A percentile compares a stretch with the other conserved stretches of the same genome.
phyloP scores from a whole-genome alignment of 2,113 vertebrate genomes.

The Micronycteris hirsuta region DNA sequence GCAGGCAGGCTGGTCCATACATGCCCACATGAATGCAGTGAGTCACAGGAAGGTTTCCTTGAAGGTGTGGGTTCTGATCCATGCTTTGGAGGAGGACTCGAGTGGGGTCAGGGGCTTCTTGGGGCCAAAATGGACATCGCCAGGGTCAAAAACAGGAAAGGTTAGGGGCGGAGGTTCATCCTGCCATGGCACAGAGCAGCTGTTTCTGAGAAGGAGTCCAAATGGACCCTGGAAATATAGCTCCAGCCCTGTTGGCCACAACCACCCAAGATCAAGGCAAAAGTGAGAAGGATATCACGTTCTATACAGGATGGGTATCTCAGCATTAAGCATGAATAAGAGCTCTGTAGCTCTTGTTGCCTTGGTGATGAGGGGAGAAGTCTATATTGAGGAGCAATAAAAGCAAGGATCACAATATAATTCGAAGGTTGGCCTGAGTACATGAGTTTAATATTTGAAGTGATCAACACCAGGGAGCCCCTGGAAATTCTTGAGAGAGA shows the following conservation, averaged over 20 bases:
- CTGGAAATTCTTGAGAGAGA: constrained; percentile 28
- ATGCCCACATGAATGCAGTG: background rate
- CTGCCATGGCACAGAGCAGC: background rate
- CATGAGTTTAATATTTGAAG: background rate
- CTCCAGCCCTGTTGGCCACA: background rate
- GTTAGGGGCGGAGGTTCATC: background rate
- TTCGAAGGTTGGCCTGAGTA: background rate
- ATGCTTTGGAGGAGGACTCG: background rate
- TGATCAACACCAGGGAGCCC: background rate
- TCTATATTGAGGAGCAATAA: background rate
- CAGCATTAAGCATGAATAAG: background rate
- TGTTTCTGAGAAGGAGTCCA: background rate
- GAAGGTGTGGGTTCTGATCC: background rate
- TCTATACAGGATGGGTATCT: background rate
- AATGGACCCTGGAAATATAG: background rate
- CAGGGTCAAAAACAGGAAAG: background rate
- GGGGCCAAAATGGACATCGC: background rate
- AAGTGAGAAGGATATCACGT: background rate
- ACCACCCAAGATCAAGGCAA: background rate
- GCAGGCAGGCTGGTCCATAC: background rate
- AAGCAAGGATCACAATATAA: background rate
- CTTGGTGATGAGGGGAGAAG: background rate
- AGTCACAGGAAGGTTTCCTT: background rate
- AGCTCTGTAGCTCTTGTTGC: background rate
- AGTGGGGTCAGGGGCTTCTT: background rate